Percentiles rank a stretch among this genome's conserved stretches.
Conservation (phyloP, 2,888 invertebrate species). For the Eutolmus rufibarbis region DNA sequence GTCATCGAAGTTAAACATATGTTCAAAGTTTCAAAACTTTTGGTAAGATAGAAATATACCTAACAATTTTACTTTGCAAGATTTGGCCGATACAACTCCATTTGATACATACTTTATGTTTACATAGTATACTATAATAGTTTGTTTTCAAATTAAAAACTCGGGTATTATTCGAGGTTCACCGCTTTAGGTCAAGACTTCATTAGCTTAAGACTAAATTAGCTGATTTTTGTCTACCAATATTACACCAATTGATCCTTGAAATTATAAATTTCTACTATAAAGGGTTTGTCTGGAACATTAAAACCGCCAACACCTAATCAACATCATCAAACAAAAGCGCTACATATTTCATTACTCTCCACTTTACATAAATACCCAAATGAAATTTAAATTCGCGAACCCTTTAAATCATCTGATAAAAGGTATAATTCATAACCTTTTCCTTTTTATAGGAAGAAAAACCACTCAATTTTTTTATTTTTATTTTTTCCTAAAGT, state of each 20-base stretch:
- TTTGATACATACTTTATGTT: too few relatives aligned
- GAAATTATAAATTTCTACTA: neutral
- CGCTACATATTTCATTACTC: neutral
- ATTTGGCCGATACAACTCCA: too few relatives aligned
- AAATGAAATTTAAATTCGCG: neutral
- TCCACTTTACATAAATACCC: neutral
- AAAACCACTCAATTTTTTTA: neutral
- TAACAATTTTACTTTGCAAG: too few relatives aligned
- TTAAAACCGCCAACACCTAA: neutral
- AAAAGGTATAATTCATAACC: neutral
- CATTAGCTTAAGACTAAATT: too few relatives aligned
- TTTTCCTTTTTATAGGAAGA: neutral
- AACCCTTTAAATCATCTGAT: neutral
- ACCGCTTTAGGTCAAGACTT: too few relatives aligned
- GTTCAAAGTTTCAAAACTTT: too few relatives aligned
- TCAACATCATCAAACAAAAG: neutral
- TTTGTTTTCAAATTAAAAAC: too few relatives aligned
- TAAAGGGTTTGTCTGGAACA: neutral
- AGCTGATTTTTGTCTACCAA: too few relatives aligned
- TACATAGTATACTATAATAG: too few relatives aligned
- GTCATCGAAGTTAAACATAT: too few relatives aligned
- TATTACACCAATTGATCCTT: neutral
- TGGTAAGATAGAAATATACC: too few relatives aligned
- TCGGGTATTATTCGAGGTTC: too few relatives aligned
- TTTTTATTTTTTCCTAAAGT: neutral